These are phyloP conservation scores for Sinocyclocheilus anshuiensis DNA, from an alignment of 2,113 vertebrate species.

Conservation along the genomic window DNA sequence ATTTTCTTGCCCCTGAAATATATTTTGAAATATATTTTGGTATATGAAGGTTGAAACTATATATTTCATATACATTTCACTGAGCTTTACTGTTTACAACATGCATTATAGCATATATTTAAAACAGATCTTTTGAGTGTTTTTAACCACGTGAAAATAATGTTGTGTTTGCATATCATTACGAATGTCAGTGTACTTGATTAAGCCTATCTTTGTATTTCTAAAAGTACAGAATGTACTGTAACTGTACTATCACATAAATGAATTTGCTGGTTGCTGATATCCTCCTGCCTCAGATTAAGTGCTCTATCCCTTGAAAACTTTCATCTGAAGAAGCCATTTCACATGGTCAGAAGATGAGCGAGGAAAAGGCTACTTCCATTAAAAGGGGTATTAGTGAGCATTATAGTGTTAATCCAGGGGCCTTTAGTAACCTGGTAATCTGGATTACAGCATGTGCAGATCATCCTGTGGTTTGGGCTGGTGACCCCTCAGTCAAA, in stretches of 20 bases:
- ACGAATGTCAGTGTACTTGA: not conserved
- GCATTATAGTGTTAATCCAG: slow-evolving; percentile 71
- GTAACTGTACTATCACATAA: not conserved
- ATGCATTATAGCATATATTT: too few species aligned
- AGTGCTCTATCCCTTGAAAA: not conserved
- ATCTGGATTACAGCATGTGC: slow-evolving; percentile 70
- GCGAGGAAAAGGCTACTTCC: slow-evolving; percentile 46
- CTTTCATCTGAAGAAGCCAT: slow-evolving; percentile 4
- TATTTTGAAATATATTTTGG: too few species aligned
- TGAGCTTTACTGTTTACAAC: too few species aligned
- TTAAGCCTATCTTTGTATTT: too few species aligned
- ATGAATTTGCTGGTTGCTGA: not conserved
- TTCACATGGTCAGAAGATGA: slow-evolving; percentile 28
- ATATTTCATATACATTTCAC: too few species aligned
- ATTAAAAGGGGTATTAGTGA: slow-evolving; percentile 73
- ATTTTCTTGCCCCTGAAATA: too few species aligned
- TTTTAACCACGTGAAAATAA: not conserved
- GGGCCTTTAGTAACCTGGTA: slow-evolving; percentile 60
- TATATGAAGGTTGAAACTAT: too few species aligned
- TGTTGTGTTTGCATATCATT: not conserved
- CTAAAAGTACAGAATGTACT: not conserved
- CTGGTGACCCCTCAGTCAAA: slow-evolving; percentile 29
- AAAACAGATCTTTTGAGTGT: too few species aligned
- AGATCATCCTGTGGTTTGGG: slow-evolving; percentile 60
- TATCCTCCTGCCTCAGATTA: not conserved